These are phyloP conservation scores for Zhengitettix transpicula DNA, from an alignment of 2,888 invertebrate species.

Conservation along the genomic window DNA sequence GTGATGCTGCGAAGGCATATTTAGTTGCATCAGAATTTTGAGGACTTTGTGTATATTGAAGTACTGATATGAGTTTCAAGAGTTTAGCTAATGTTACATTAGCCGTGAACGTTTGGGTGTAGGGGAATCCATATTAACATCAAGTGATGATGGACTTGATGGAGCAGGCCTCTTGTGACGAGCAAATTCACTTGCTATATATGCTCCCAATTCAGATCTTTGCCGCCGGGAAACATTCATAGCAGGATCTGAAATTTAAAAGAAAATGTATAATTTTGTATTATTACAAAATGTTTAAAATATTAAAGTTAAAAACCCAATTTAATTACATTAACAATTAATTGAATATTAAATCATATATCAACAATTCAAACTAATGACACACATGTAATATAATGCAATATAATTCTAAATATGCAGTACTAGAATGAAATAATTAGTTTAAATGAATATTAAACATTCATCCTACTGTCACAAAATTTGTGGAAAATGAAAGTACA, in stretches of 20 bases:
- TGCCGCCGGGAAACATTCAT: slow-evolving; percentile 26
- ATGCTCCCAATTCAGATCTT: slow-evolving; percentile 46
- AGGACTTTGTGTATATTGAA: not conserved
- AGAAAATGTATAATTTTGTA: not conserved
- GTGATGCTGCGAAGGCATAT: not conserved
- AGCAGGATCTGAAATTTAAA: not conserved
- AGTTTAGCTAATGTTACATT: slow-evolving; percentile 32
- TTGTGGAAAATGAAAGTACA: no score
- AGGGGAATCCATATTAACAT: slow-evolving; percentile 63
- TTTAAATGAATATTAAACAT: no score
- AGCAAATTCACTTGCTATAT: slow-evolving; percentile 55
- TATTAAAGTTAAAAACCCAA: no score
- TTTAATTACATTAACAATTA: no score
- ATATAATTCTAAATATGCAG: no score
- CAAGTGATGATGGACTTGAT: slow-evolving; percentile 29
- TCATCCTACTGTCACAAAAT: no score
- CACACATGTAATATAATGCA: no score
- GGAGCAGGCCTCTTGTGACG: slow-evolving; percentile 53
- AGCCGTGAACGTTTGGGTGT: slow-evolving; percentile 57
- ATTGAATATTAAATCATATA: no score
- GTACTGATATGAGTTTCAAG: not conserved
- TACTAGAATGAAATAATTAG: no score
- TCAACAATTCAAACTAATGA: no score
- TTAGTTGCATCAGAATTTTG: not conserved
- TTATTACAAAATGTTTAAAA: no score